Percentiles rank a stretch among this genome's conserved stretches.
These are phyloP conservation scores for Lepidurus apus DNA, from an alignment of 1,140 invertebrate genomes.

Conservation along the genomic window DNA sequence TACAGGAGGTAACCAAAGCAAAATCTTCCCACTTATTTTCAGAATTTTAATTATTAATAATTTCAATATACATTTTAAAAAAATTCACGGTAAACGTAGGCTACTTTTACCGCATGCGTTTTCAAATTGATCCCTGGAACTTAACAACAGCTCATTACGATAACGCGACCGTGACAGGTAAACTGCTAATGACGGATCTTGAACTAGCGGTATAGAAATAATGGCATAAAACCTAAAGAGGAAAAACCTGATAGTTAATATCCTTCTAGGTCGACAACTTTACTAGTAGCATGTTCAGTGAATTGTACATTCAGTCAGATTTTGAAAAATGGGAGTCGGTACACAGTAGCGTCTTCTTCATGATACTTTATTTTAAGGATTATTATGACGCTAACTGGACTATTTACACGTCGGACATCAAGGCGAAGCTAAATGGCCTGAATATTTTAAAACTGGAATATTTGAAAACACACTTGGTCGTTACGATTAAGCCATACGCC, in stretches of 20 bases:
- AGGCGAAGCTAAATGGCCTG: background rate
- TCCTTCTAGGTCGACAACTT: background rate
- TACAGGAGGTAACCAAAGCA: background rate
- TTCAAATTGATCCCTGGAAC: background rate
- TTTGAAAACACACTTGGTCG: background rate
- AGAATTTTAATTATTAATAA: no score
- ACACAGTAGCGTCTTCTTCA: background rate
- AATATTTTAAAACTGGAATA: background rate
- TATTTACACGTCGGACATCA: background rate
- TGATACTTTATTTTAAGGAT: background rate
- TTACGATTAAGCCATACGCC: background rate
- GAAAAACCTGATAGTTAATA: background rate
- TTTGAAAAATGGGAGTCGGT: background rate
- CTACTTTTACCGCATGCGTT: background rate
- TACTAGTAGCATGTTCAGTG: background rate
- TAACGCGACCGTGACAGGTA: background rate
- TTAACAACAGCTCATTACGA: background rate
- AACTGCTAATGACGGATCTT: background rate
- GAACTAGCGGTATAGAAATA: background rate
- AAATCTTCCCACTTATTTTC: no score
- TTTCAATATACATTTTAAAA: no score
- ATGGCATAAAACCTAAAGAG: background rate
- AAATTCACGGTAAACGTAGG: no score
- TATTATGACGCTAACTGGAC: background rate
- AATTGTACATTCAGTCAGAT: background rate